Evolutionary conservation across 2,113 vertebrate species (phyloP).

Genomic region (Setophaga coronata): DNA sequence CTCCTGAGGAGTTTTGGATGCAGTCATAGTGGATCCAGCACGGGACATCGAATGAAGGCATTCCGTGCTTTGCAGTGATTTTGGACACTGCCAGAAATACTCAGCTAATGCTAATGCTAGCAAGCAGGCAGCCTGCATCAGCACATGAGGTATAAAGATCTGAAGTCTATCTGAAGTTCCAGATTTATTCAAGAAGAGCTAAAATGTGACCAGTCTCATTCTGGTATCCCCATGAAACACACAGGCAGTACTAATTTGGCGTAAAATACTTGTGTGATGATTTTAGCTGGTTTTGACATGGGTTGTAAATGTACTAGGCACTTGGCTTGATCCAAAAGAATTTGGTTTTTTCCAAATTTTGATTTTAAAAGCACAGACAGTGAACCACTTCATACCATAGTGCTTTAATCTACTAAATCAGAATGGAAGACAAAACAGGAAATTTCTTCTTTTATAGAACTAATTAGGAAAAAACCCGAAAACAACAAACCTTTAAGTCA

Average conservation of each 20-base stretch:
- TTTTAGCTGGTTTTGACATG: neutral
- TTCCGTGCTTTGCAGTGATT: neutral
- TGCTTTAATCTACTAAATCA: neutral
- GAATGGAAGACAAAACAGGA: neutral
- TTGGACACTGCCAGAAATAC: neutral
- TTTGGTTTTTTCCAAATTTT: neutral
- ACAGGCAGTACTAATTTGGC: neutral
- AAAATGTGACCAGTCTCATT: neutral
- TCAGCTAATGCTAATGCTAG: neutral
- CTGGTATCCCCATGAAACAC: neutral
- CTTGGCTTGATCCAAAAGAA: neutral
- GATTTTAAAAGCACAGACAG: neutral
- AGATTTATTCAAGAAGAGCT: neutral
- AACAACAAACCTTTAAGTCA: neutral
- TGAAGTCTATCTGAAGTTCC: neutral
- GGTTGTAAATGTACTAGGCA: neutral
- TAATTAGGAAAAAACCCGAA: neutral
- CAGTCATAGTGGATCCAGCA: neutral
- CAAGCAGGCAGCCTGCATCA: neutral
- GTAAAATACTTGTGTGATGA: neutral
- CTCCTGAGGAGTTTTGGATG: neutral
- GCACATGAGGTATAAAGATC: neutral
- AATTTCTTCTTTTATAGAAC: neutral
- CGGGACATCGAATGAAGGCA: neutral
- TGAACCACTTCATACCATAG: neutral